Evolutionary conservation across 2,797 vertebrate species (phyloP).

Genomic region (Danio albolineatus): DNA sequence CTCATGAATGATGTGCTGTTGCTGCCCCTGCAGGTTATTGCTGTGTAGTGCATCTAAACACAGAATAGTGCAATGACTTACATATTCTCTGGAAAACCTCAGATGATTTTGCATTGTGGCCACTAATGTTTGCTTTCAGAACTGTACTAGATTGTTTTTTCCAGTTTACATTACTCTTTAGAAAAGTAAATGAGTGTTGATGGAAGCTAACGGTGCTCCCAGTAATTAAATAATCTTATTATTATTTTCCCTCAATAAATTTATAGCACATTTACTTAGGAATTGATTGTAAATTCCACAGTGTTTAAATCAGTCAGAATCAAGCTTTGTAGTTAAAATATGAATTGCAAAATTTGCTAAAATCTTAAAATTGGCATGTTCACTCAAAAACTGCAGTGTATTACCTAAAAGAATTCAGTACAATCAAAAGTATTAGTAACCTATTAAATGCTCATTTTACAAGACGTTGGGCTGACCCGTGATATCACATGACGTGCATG

Average conservation of each 20-base stretch:
- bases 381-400: too few species aligned
- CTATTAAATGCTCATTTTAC: not conserved
- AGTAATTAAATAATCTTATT: not conserved
- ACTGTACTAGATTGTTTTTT: constrained; percentile 10
- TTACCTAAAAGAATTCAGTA: not conserved
- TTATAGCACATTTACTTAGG: not conserved
- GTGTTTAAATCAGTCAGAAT: too few species aligned
- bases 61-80: constrained; percentile 33
- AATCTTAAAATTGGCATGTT: too few species aligned
- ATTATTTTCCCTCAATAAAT: not conserved
- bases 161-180: constrained; percentile 2
- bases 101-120: not conserved
- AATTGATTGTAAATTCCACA: too few species aligned
- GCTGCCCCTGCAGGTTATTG: constrained; percentile 50
- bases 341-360: too few species aligned
- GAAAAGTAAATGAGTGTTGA: not conserved
- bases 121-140: not conserved
- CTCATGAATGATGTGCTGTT: constrained; percentile 34
- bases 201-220: not conserved
- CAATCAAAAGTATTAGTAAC: not conserved
- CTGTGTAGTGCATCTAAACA: constrained; percentile 41
- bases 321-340: too few species aligned
- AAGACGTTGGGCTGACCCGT: not conserved
- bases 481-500: not conserved
- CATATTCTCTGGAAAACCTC: constrained; percentile 11